phyloP scores from a whole-genome alignment of 2,113 vertebrate genomes.

The Psammodynastes pulverulentus region DNA sequence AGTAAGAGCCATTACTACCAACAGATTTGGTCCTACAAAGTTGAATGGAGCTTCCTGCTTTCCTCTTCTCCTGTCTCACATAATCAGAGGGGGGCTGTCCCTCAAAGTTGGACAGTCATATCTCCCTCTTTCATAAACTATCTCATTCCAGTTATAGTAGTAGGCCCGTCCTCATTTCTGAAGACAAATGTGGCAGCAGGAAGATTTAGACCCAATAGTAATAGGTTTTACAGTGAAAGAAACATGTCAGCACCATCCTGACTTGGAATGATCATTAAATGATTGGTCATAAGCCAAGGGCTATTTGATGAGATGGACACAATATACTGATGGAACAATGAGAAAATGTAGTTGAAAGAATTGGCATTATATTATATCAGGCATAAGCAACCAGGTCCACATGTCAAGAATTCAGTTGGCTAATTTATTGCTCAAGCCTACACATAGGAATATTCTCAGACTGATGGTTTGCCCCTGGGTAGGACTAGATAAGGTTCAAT shows the following conservation, averaged over 20 bases:
- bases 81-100: background rate
- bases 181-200: background rate
- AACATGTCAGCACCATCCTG: background rate
- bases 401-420: background rate
- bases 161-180: background rate
- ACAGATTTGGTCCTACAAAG: background rate
- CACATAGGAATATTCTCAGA: background rate
- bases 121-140: background rate
- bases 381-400: background rate
- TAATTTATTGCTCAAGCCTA: background rate
- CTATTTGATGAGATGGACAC: background rate
- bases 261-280: background rate
- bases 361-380: background rate
- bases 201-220: background rate
- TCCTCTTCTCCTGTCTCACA: background rate
- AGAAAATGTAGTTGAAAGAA: background rate
- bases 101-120: background rate
- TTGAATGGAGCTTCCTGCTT: background rate
- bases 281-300: background rate
- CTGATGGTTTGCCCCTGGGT: background rate
- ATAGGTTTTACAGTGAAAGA: background rate
- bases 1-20: background rate
- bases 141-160: background rate
- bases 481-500: background rate
- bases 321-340: background rate